phyloP scores from a whole-genome alignment of 2,888 invertebrate genomes.

The Dioctria linearis region DNA sequence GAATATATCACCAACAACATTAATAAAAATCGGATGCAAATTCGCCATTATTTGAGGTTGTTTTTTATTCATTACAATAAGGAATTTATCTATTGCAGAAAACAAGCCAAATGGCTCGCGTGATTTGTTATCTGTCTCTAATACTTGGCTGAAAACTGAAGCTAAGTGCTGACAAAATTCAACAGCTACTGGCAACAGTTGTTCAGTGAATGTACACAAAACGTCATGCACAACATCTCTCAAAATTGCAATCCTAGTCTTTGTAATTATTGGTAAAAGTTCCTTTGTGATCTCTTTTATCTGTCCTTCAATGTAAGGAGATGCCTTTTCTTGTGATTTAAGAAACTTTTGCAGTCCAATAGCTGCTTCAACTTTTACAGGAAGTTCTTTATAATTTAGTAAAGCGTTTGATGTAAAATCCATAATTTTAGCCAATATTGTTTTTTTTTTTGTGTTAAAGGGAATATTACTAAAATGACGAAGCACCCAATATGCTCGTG shows the following conservation, averaged over 20 bases:
- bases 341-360: constrained; percentile 94
- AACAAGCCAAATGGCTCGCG: constrained; percentile 99
- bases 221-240: constrained; percentile 96
- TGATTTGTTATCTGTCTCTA: constrained; percentile 88
- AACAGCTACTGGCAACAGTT: constrained; percentile 92
- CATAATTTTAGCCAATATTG: constrained; percentile 85
- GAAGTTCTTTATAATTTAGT: constrained; percentile 89
- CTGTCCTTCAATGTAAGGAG: constrained; percentile 82
- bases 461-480: constrained; percentile 91
- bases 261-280: constrained; percentile 90
- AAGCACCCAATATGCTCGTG: constrained; percentile 95
- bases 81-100: constrained; percentile 95
- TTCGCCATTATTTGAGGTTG: constrained; percentile 84
- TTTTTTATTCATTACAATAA: constrained; percentile 91
- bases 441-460: constrained; percentile 89
- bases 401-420: constrained; percentile 85
- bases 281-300: constrained; percentile 88
- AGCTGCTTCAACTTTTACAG: constrained; percentile 97
- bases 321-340: constrained; percentile 82
- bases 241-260: constrained; percentile 98
- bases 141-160: constrained; percentile 81
- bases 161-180: constrained; percentile 96
- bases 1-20: constrained; percentile 88
- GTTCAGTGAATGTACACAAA: constrained; percentile 90
- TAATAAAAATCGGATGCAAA: constrained; percentile 93